Base-by-base conservation (phyloP, 2,113 vertebrate genomes). In the Galeopterus variegatus region DNA sequence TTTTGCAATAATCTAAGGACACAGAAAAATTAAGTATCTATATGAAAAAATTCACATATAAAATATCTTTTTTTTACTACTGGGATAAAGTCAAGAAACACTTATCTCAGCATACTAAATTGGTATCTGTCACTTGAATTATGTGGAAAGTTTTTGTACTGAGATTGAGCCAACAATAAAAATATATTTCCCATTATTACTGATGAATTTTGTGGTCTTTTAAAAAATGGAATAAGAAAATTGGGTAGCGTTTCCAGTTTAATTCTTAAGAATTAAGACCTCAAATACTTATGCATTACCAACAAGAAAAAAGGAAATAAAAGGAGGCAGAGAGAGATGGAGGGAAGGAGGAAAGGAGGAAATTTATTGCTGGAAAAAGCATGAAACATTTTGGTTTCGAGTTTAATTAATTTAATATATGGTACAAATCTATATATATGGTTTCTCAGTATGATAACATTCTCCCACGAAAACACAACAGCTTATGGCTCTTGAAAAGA, bases 331-430 rank as follows among this genome's bases (percentile, higher is more conserved):
- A 23, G 45, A n/a, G 13, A 8, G 12, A 18, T 10, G 13, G 67
- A 94, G 33, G 4, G 19, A 86, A 24, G 7, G 15, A 58, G 17
- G 9, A 11, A 48, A 41, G 54, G 33, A 95, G 45, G 31, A 85
- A 67, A 87, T 50, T 69, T 62, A 91, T 11, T 12, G 76, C 54
- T 79, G 54, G 92, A 76, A 92, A 26, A 95, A 97, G 58, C 54
- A 62, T 33, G n/a, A 93, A 88, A 93, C 80, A 36, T 45, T 81
- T 54, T 97, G 96, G n/a, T 19, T 73, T 85, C 70, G 48, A 93
- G 92, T 58, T 28, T 52, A 89, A 28, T 58, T 80, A 64, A 90
- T 70, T 8, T 4, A 77, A 88, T 33, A 62, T 45, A 60, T 4
- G 41, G 77, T 11, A 75, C 73, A 79, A 60, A 24, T 0, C 48